Evolutionary conservation across 2,113 vertebrate species (phyloP).

Genomic region (Notothenia rossii): DNA sequence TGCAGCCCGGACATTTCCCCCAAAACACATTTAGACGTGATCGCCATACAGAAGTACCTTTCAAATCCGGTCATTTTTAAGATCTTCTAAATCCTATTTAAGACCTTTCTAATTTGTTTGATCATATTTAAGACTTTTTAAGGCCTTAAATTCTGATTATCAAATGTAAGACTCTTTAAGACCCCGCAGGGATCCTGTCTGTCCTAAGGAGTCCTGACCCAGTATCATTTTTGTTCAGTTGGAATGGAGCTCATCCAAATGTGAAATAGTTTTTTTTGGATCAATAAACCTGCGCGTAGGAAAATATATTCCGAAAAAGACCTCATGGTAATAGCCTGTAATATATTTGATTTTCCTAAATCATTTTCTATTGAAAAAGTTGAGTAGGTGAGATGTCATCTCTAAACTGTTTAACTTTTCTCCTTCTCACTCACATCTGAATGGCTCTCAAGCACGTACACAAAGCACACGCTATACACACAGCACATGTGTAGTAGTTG

Average conservation of each 20-base stretch:
- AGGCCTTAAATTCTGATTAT: too few relatives aligned
- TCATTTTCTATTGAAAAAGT: constrained; percentile 25
- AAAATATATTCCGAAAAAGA: constrained; percentile 1
- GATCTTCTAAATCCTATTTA: too few relatives aligned
- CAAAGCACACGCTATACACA: constrained; percentile 15
- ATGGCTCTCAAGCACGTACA: neutral
- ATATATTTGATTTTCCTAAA: constrained; percentile 23
- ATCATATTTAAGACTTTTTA: too few relatives aligned
- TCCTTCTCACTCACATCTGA: neutral
- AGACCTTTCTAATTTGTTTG: too few relatives aligned
- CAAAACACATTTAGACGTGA: too few relatives aligned
- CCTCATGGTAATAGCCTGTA: constrained; percentile 1
- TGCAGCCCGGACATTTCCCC: too few relatives aligned
- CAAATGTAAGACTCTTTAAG: too few relatives aligned
- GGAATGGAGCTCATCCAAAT: constrained; percentile 54
- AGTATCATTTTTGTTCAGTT: constrained; percentile 50
- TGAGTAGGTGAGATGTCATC: constrained; percentile 17
- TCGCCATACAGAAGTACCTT: too few relatives aligned
- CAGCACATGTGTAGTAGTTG: constrained; percentile 34
- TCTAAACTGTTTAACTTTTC: constrained; percentile 6
- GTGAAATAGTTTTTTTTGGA: constrained; percentile 63
- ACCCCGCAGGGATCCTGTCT: neutral
- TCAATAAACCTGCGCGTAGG: constrained; percentile 50
- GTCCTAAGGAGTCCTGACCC: constrained; percentile 1
- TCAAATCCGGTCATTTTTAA: too few relatives aligned